A percentile compares a stretch with the other conserved stretches of the same genome.
phyloP scores from a whole-genome alignment of 2,888 invertebrate species.

The Caenorhabditis zanzibari region DNA sequence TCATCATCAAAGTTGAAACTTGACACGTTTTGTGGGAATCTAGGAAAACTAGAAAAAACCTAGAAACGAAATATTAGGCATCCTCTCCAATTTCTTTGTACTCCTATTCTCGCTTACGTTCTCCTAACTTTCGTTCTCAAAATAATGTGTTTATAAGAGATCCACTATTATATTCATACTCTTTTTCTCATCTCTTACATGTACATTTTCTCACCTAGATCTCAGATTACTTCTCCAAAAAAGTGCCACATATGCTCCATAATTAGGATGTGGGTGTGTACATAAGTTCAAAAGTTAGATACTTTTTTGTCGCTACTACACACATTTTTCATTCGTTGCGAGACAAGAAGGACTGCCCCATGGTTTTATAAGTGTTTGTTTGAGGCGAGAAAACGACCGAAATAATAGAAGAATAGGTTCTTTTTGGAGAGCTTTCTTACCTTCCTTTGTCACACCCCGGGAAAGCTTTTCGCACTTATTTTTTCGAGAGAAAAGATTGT shows the following conservation, averaged over 20 bases:
- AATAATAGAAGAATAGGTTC: constrained; percentile 27
- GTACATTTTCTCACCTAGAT: constrained; percentile 4
- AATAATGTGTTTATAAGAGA: no score
- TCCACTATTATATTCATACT: constrained; percentile 20
- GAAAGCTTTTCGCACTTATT: constrained; percentile 32
- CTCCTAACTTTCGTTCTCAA: background rate
- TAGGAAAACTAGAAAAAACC: background rate
- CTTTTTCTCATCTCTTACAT: constrained; percentile 4
- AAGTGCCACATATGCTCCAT: constrained; percentile 12
- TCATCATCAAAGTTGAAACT: constrained; percentile 36
- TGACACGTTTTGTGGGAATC: constrained; percentile 34
- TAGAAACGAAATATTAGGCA: background rate
- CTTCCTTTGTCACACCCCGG: background rate
- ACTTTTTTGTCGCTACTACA: constrained; percentile 9
- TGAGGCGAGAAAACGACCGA: background rate
- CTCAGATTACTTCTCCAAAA: constrained; percentile 7
- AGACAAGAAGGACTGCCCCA: constrained; percentile 19
- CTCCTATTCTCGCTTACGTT: no score
- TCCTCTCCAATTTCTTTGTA: constrained; percentile 21
- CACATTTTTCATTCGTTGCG: background rate
- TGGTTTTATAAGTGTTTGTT: constrained; percentile 34
- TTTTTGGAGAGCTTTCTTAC: background rate
- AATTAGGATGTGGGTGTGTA: constrained; percentile 33
- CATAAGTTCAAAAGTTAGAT: constrained; percentile 54
- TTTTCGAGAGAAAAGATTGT: constrained; percentile 4